Conservation (phyloP, 2,888 invertebrate genomes). For the Dynastes tityus region DNA sequence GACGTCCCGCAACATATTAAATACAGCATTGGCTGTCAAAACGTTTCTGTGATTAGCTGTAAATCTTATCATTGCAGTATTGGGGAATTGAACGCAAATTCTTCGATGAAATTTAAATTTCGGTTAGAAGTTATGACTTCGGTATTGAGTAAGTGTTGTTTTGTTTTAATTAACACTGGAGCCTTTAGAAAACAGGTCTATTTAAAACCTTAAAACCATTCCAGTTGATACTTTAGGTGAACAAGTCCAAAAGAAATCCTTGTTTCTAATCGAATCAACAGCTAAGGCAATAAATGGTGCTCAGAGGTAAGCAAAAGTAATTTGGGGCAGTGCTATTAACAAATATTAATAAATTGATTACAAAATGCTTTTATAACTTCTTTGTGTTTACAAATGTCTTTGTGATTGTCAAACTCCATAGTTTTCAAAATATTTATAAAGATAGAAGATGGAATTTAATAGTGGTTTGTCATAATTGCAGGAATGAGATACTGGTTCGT, state of each 20-base stretch:
- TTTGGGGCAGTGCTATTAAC: no score
- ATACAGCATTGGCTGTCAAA: conserved; percentile 6
- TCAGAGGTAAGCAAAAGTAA: background rate
- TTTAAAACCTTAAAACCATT: background rate
- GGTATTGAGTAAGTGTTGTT: background rate
- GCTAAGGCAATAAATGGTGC: background rate
- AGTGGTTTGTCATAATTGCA: background rate
- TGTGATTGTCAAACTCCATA: no score
- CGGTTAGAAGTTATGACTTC: conserved; percentile 11
- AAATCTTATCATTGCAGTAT: conserved; percentile 8
- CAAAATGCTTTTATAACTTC: no score
- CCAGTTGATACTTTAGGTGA: conserved; percentile 3
- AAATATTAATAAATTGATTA: no score
- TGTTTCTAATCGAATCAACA: conserved; percentile 11
- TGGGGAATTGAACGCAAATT: conserved; percentile 16
- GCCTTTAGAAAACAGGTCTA: no score
- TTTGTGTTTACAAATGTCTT: no score
- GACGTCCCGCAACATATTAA: conserved; percentile 12
- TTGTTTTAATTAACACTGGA: no score
- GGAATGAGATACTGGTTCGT: background rate
- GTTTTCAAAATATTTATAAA: background rate
- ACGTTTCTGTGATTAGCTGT: background rate
- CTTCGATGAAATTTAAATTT: conserved; percentile 30
- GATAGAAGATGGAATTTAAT: no score
- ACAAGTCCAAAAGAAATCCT: background rate